These are phyloP conservation scores for Chelonia mydas DNA, from an alignment of 2,797 vertebrate genomes.

Conservation along the genomic window DNA sequence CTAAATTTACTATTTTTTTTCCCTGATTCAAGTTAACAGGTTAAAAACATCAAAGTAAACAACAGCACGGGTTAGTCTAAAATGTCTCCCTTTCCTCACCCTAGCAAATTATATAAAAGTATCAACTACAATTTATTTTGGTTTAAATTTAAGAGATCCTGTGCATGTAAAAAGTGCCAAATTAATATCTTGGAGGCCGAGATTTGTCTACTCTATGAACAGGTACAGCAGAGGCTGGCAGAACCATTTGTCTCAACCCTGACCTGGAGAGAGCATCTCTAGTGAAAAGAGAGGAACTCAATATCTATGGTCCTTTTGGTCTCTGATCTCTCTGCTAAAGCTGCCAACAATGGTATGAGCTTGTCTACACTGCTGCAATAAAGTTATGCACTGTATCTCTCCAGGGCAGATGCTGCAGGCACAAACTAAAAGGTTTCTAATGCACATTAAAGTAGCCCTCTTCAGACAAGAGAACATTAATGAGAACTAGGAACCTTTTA, in stretches of 20 bases:
- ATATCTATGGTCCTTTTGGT: background rate
- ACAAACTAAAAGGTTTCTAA: too few relatives aligned
- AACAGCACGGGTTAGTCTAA: background rate
- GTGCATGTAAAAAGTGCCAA: background rate
- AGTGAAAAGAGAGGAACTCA: background rate
- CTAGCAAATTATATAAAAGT: background rate
- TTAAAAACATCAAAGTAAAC: background rate
- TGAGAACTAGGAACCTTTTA: too few relatives aligned
- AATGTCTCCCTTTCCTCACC: background rate
- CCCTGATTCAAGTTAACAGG: background rate
- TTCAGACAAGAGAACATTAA: too few relatives aligned
- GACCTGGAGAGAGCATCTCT: background rate
- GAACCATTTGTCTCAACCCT: background rate
- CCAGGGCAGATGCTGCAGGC: background rate
- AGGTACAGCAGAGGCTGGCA: background rate
- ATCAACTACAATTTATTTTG: background rate
- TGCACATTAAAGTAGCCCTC: too few relatives aligned
- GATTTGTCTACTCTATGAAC: background rate
- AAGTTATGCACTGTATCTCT: background rate
- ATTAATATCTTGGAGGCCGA: background rate
- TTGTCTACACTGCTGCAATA: background rate
- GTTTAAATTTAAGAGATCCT: background rate
- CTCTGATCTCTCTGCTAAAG: background rate
- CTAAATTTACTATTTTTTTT: background rate
- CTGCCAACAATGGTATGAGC: background rate